Base-by-base conservation (phyloP, 2,797 vertebrate genomes). In the Mormyrops attenuatus region DNA sequence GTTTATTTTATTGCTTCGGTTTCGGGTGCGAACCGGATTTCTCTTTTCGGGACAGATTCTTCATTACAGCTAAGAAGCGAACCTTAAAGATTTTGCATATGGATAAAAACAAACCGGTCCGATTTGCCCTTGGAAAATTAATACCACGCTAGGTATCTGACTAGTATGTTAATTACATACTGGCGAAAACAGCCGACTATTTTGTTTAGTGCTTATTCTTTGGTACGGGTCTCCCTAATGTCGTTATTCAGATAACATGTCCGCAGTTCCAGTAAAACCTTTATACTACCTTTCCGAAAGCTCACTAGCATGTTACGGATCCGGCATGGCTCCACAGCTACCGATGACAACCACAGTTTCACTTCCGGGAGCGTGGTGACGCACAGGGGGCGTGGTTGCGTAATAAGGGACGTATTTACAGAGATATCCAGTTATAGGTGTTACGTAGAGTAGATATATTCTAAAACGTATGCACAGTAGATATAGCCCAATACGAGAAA, bases 201-300 rank as follows among this genome's bases (percentile, higher is more conserved):
- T 50, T 34, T 86, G 5, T 11, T 86, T 53, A 26, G 8, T 38
- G 66, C 30, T 15, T 50, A 50, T 30, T 85, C 49, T 82, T 22
- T 22, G 5, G 15, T 82, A n/a, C 38, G n/a, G 15, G 20, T 44
- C n/a, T 85, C 5, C 22, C n/a, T 85, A 26, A 52, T n/a, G 22
- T 15, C 15, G n/a, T 49, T 85, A 85, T 22, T 85, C 17, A n/a
- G 38, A n/a, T 47, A 66, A 85, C 26, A 26, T 26, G 11, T 30
- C 20, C 3, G 8, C 26, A 60, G 49, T n/a, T 26, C 17, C n/a
- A 44, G 13, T 41, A 38, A 87, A n/a, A 38, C 6, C n/a, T 34
- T n/a, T 30, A 90, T 86, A 88, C 89, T 91, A 91, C 73, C 57
- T 91, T 82, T 13, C 11, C 11, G 84, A 52, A 52, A 85, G 11